Evolutionary conservation across 2,888 invertebrate genomes (phyloP).

Genomic region (Yponomeuta plumbellus): DNA sequence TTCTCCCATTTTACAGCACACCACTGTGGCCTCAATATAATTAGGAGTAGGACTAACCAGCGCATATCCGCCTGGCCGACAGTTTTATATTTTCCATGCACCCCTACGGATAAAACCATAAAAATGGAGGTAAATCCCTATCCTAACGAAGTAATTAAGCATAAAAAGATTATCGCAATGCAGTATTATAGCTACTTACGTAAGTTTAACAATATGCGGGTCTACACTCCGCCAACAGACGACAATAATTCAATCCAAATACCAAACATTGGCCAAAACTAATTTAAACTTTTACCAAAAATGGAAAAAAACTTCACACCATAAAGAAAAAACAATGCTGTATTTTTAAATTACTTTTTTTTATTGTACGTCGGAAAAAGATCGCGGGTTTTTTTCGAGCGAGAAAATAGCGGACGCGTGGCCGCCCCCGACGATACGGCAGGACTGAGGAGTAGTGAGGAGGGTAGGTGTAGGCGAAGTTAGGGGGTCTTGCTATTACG

Average conservation of each 20-base stretch:
- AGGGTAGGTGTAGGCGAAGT: slow-evolving; percentile 17
- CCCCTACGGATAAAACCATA: too few species aligned
- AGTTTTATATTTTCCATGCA: too few species aligned
- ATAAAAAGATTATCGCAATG: slow-evolving; percentile 52
- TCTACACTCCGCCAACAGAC: slow-evolving; percentile 34
- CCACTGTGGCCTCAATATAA: too few species aligned
- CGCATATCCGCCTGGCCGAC: too few species aligned
- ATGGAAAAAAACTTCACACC: slow-evolving; percentile 26
- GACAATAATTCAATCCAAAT: slow-evolving; percentile 34
- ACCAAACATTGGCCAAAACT: slow-evolving; percentile 28
- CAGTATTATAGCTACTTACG: slow-evolving; percentile 62
- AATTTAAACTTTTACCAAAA: slow-evolving; percentile 30
- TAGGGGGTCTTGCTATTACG: neutral
- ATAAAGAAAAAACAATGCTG: slow-evolving; percentile 29
- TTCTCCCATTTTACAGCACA: too few species aligned
- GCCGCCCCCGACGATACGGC: neutral
- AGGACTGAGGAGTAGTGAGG: slow-evolving; percentile 7
- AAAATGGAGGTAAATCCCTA: neutral
- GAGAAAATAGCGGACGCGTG: neutral
- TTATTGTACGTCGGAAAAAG: slow-evolving; percentile 58
- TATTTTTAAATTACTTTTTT: slow-evolving; percentile 41
- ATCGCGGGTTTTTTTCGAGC: slow-evolving; percentile 43
- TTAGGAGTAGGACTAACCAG: too few species aligned
- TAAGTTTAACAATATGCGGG: slow-evolving; percentile 49
- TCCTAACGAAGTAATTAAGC: neutral